phyloP scores from a whole-genome alignment of 2,797 vertebrate genomes.

The Neomorphus geoffroyi region DNA sequence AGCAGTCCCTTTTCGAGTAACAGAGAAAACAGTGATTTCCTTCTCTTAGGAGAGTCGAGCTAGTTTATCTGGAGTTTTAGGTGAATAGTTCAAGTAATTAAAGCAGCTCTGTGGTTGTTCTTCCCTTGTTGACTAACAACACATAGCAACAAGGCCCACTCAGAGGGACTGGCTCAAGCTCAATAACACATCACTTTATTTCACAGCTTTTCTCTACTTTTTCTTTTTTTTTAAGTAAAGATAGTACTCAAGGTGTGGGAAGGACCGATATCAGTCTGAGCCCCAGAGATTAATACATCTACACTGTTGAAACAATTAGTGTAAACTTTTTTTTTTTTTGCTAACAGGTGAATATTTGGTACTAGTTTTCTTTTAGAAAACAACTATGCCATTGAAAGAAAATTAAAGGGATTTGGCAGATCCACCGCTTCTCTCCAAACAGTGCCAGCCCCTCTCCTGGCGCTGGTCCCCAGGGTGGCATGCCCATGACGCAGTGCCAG shows the following conservation, averaged over 20 bases:
- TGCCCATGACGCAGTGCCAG: neutral
- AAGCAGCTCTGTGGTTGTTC: neutral
- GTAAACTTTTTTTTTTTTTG: neutral
- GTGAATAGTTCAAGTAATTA: neutral
- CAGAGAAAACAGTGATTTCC: neutral
- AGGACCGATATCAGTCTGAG: neutral
- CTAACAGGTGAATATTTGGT: neutral
- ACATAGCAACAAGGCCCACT: neutral
- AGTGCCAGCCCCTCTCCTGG: neutral
- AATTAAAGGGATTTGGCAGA: neutral
- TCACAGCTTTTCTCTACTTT: neutral
- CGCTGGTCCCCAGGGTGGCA: fast-evolving
- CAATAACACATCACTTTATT: neutral
- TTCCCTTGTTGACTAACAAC: neutral
- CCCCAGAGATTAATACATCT: neutral
- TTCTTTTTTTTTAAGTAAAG: neutral
- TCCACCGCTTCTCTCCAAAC: neutral
- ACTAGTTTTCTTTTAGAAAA: neutral
- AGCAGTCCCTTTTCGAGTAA: neutral
- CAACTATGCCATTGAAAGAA: neutral
- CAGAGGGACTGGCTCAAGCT: neutral
- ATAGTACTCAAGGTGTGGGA: neutral
- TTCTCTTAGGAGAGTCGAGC: neutral
- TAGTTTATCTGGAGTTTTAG: neutral
- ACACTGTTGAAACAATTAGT: neutral